These are phyloP conservation scores for Cheilosia urbana DNA, from an alignment of 2,888 invertebrate species.

Conservation along the genomic window DNA sequence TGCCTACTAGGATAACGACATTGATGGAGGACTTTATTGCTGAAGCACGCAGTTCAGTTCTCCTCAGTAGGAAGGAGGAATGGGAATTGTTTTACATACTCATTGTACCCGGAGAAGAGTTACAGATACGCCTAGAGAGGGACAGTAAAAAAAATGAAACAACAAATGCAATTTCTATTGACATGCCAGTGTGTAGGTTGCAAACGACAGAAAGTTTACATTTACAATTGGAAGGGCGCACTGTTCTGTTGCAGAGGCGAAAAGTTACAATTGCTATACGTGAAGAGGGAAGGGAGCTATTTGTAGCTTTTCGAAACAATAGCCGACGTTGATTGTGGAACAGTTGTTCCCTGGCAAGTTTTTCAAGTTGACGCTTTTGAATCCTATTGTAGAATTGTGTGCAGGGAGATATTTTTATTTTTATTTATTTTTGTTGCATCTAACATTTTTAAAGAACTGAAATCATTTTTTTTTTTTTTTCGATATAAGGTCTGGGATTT, in stretches of 20 bases:
- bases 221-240: conserved; percentile 31
- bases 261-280: conserved; percentile 35
- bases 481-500: too few species aligned
- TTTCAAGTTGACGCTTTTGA: conserved; percentile 40
- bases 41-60: conserved; percentile 37
- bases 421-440: too few species aligned
- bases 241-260: conserved; percentile 41
- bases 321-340: conserved; percentile 52
- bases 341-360: conserved; percentile 30
- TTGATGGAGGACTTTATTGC: conserved; percentile 59
- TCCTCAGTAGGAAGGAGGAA: conserved; percentile 1
- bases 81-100: conserved; percentile 52
- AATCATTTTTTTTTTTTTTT: too few species aligned
- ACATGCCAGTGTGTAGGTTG: not conserved
- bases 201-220: conserved; percentile 30
- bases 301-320: conserved; percentile 22
- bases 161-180: conserved; percentile 46
- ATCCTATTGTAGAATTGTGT: conserved; percentile 29
- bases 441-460: too few species aligned
- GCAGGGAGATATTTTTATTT: too few species aligned
- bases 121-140: not conserved
- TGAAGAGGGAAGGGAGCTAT: not conserved
- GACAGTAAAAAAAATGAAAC: conserved; percentile 6
- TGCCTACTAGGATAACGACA: conserved; percentile 55
- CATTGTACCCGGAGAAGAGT: not conserved